phyloP scores from a whole-genome alignment of 2,797 vertebrate genomes.

The Myoxocephalus aenaeus region DNA sequence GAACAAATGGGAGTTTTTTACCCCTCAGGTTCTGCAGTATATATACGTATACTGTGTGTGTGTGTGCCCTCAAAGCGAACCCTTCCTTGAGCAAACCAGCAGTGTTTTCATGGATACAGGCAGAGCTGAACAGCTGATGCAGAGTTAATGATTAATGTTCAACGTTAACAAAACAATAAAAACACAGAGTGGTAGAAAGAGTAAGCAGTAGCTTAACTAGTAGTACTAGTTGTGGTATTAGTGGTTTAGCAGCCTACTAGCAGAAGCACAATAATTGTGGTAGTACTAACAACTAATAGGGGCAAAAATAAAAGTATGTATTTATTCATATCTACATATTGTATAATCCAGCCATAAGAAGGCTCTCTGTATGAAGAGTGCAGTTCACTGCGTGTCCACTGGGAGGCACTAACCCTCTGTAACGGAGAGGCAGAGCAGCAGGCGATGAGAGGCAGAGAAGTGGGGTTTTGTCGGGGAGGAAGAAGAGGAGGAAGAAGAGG shows the following conservation, averaged over 20 bases:
- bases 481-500: too few species aligned
- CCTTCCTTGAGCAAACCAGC: constrained; percentile 34
- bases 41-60: too few species aligned
- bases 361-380: background rate
- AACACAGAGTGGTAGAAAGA: background rate
- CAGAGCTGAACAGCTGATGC: constrained; percentile 20
- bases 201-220: background rate
- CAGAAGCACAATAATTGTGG: background rate
- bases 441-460: constrained; percentile 26
- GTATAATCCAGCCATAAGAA: background rate
- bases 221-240: background rate
- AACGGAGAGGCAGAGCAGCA: constrained; percentile 3
- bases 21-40: background rate
- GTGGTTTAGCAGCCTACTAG: background rate
- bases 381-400: constrained; percentile 32
- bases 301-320: background rate
- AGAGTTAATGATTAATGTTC: background rate
- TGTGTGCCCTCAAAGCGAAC: background rate
- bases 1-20: background rate
- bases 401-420: constrained; percentile 67
- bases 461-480: constrained; percentile 46
- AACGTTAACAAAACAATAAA: background rate
- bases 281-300: background rate
- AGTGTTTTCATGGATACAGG: constrained; percentile 32
- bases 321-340: background rate